phyloP scores from a whole-genome alignment of 2,113 vertebrate genomes.

The Grantiella picta region DNA sequence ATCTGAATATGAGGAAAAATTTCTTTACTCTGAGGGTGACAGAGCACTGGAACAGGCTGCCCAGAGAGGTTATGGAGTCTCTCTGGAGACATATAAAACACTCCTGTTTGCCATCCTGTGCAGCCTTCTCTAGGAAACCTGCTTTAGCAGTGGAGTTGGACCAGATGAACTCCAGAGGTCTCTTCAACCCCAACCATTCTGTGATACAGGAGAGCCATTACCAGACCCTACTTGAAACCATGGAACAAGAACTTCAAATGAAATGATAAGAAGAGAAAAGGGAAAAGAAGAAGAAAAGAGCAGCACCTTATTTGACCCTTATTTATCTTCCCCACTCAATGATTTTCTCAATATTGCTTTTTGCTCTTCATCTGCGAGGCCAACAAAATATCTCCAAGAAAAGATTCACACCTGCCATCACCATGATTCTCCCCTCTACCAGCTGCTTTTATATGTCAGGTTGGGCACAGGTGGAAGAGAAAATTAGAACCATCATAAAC shows the following conservation, averaged over 20 bases:
- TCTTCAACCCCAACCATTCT: background rate
- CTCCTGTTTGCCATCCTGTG: fast-evolving
- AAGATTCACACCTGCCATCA: background rate
- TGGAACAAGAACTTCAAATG: background rate
- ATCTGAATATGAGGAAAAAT: background rate
- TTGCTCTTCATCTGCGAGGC: background rate
- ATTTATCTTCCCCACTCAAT: background rate
- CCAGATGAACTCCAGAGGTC: background rate
- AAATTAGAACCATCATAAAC: background rate
- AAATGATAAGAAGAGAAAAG: background rate
- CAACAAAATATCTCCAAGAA: background rate
- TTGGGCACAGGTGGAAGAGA: background rate
- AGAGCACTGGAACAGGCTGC: background rate
- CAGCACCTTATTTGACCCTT: background rate
- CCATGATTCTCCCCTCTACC: background rate
- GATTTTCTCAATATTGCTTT: background rate
- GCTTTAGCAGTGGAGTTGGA: background rate
- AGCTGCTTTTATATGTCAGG: background rate
- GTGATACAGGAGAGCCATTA: background rate
- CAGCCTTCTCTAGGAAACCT: background rate
- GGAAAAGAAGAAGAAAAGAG: background rate
- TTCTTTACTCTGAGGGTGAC: background rate
- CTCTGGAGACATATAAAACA: background rate
- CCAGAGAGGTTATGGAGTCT: background rate
- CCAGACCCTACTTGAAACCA: background rate